Conservation (phyloP, 2,113 vertebrate species). For the Apus apus region DNA sequence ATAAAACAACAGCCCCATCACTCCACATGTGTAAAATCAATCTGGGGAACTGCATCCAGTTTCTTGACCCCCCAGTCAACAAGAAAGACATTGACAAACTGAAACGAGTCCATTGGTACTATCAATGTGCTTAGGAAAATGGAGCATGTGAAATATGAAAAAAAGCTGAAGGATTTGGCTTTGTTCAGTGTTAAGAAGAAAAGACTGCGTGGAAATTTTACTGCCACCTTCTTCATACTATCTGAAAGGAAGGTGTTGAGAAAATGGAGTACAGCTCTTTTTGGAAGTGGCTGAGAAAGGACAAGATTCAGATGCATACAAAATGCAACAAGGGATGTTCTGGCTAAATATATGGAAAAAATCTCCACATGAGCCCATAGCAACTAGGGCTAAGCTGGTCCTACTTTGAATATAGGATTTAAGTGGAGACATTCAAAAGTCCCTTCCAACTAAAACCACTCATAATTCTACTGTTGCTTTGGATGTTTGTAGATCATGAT, state of each 20-base stretch:
- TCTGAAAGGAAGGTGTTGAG: neutral
- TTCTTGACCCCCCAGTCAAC: neutral
- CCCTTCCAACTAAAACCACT: neutral
- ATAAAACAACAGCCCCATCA: no score
- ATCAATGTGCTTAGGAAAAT: neutral
- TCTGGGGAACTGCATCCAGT: neutral
- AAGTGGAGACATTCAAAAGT: neutral
- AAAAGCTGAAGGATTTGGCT: neutral
- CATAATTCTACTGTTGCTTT: neutral
- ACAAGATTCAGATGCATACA: neutral
- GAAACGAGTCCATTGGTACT: neutral
- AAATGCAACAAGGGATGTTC: neutral
- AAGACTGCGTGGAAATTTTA: neutral
- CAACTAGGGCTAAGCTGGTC: neutral
- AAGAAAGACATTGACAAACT: neutral
- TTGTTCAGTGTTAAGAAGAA: neutral
- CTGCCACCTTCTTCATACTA: neutral
- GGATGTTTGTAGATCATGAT: neutral
- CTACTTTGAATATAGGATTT: neutral
- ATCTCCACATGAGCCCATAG: neutral
- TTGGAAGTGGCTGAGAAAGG: neutral
- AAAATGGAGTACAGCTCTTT: neutral
- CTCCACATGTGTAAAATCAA: neutral
- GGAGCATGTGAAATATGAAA: neutral
- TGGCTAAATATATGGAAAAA: neutral